These are phyloP conservation scores for Willisornis vidua DNA, from an alignment of 2,113 vertebrate genomes.

Conservation along the genomic window DNA sequence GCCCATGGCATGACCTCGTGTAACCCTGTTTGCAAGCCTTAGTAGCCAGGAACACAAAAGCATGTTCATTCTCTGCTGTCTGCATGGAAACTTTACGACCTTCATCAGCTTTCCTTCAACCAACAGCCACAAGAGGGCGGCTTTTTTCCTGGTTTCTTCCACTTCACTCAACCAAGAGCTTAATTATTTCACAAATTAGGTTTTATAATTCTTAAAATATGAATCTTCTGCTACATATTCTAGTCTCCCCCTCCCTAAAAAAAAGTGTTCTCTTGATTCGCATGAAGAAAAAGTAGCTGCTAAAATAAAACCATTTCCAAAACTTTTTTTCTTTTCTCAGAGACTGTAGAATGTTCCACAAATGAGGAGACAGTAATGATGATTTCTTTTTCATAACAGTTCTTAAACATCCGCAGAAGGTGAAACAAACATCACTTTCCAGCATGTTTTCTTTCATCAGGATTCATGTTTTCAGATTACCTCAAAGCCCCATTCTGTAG, in stretches of 20 bases:
- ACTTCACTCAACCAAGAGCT: not conserved
- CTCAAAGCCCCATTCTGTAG: not conserved
- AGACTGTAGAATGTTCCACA: not conserved
- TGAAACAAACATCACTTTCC: not conserved
- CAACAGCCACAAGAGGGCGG: conserved; percentile 73
- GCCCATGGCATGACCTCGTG: not conserved
- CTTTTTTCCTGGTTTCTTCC: conserved; percentile 70
- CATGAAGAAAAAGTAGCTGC: not conserved
- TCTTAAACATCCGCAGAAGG: not conserved
- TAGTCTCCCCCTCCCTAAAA: not conserved
- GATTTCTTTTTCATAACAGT: not conserved
- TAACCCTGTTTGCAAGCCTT: not conserved
- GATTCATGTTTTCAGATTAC: not conserved
- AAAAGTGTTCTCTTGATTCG: not conserved
- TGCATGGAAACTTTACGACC: not conserved
- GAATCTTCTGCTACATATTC: not conserved
- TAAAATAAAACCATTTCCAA: not conserved
- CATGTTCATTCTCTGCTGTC: fast-evolving
- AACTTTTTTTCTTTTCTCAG: not conserved
- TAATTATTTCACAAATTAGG: not conserved
- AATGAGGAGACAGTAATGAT: not conserved
- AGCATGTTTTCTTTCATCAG: not conserved
- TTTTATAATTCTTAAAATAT: not conserved
- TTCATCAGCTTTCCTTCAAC: not conserved
- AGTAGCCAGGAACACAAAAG: not conserved